Base-by-base conservation (phyloP, 2,113 vertebrate species). In the Sorex fumeus region DNA sequence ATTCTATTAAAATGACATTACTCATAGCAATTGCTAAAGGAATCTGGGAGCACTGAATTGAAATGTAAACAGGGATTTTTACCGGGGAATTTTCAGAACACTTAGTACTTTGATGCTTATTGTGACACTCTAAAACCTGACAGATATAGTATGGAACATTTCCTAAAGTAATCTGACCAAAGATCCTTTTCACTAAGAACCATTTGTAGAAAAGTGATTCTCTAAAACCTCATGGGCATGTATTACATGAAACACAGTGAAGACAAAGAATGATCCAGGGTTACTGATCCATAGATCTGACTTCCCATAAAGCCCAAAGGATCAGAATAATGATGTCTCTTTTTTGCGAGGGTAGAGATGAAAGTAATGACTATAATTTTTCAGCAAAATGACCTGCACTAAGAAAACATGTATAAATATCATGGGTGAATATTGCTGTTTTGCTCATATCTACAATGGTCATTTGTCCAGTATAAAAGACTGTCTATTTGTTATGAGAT, bases 1-100 rank as follows among this genome's bases (percentile, higher is more conserved):
- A 5, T 10, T 62, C 87, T 85, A 3, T 87, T 77, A 88, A 76
- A 93, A 34, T 89, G 18, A 32, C 5, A 36, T 89, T 89, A 83
- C n/a, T 76, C 62, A 92, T 64, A 88, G 72, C 62, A 77, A 16
- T 18, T 6, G 13, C 72, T n/a, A 79, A 93, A 67, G 8, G 4
- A 70, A 28, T 62, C 70, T 87, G 11, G 27, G 64, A 70, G 72
- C 67, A 81, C 12, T 75, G 9, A 2, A 32, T 71, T 80, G 74
- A 84, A 85, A 32, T 2, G 16, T 71, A 79, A 32, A 84, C 34
- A 6, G 67, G 60, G 36, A 79, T 83, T 94, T 72, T 81, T 50
- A 62, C n/a, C 27, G 25, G 2, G 8, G 1, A 70, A 69, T 19
- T 80, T 30, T 19, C 1, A 50, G 67, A 74, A 15, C n/a, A 36